Conservation (phyloP, 2,888 invertebrate species). For the Coleophora flavipennella region DNA sequence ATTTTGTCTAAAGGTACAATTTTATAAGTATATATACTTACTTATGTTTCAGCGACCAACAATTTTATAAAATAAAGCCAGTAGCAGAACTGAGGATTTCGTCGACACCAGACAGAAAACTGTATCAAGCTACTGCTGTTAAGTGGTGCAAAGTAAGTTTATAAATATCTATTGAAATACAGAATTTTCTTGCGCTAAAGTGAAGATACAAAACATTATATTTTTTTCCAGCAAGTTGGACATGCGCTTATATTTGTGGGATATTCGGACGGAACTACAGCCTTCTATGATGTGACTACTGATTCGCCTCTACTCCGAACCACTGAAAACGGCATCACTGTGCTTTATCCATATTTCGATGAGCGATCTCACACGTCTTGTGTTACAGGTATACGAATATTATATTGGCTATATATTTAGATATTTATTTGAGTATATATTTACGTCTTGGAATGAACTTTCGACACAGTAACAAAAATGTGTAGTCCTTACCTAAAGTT, state of each 20-base stretch:
- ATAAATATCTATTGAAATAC: too few relatives aligned
- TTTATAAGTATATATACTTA: too few relatives aligned
- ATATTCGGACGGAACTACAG: constrained; percentile 77
- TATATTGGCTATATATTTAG: too few relatives aligned
- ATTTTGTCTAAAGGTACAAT: too few relatives aligned
- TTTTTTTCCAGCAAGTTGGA: constrained; percentile 60
- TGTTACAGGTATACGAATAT: constrained; percentile 67
- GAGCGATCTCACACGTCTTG: constrained; percentile 73
- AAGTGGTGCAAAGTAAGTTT: constrained; percentile 61
- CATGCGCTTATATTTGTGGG: constrained; percentile 76
- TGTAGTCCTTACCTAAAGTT: too few relatives aligned
- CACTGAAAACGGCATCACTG: constrained; percentile 41
- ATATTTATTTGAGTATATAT: too few relatives aligned
- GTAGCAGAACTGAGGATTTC: constrained; percentile 50
- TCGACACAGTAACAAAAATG: too few relatives aligned
- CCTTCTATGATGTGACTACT: constrained; percentile 73
- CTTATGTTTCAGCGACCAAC: constrained; percentile 41
- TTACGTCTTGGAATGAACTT: too few relatives aligned
- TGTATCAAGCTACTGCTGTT: constrained; percentile 63
- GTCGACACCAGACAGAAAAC: constrained; percentile 25
- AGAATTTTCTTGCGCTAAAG: too few relatives aligned
- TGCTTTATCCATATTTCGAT: constrained; percentile 71
- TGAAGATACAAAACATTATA: not conserved
- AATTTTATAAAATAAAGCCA: constrained; percentile 57
- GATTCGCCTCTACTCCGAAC: constrained; percentile 63